Conservation (phyloP, 2,888 invertebrate species). For the Acanthopleura granulata region DNA sequence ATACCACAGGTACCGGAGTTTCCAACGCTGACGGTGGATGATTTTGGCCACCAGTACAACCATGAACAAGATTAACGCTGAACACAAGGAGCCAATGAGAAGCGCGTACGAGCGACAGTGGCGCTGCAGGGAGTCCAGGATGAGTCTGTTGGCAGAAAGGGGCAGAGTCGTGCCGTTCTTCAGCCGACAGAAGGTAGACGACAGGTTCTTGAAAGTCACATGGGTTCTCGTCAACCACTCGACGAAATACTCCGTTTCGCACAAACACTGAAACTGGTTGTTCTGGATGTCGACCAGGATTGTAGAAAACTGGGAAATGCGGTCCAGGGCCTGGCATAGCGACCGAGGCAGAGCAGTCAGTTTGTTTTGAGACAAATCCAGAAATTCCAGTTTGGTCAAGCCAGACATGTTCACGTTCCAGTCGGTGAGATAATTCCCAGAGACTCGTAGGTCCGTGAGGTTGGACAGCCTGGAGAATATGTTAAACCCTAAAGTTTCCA, state of each 20-base stretch:
- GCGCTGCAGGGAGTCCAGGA: background rate
- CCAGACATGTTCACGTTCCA: conserved; percentile 18
- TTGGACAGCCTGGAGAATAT: conserved; percentile 24
- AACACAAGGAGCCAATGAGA: background rate
- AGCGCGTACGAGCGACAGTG: background rate
- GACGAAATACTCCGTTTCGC: conserved; percentile 28
- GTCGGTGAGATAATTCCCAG: conserved; percentile 18
- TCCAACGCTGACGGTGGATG: conserved; percentile 33
- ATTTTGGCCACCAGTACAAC: conserved; percentile 12
- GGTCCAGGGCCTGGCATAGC: conserved; percentile 7
- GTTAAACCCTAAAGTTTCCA: background rate
- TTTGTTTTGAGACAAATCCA: conserved; percentile 22
- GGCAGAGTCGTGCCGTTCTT: background rate
- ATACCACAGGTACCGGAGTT: conserved; percentile 33
- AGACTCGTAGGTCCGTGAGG: conserved; percentile 22
- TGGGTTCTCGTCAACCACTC: conserved; percentile 28
- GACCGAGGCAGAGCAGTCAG: conserved; percentile 19
- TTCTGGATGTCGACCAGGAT: conserved; percentile 21
- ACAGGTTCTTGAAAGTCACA: background rate
- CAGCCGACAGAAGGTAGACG: background rate
- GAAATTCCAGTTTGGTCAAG: conserved; percentile 16
- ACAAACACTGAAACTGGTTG: conserved; percentile 31
- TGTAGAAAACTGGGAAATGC: background rate
- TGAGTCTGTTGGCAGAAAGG: background rate
- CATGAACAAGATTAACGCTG: conserved; percentile 11